Percentiles rank a stretch among this genome's conserved stretches.
Conservation (phyloP, 2,797 vertebrate genomes). For the Macroramphosus scolopax region DNA sequence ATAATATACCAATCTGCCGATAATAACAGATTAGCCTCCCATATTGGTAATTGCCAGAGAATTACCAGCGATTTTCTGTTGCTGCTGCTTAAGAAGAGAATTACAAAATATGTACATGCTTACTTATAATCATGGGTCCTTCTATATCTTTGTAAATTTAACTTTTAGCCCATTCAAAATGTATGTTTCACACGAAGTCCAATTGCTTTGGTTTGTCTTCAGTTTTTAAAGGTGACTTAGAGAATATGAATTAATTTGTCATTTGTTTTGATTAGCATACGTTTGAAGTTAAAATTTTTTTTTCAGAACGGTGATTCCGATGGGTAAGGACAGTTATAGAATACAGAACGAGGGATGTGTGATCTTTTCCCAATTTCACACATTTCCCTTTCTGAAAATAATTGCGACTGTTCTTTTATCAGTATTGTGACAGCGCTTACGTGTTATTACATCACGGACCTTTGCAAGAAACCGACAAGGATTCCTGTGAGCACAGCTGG, state of each 20-base stretch:
- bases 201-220: neutral
- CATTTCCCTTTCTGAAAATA: slow-evolving; percentile 15
- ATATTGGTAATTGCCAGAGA: too few species aligned
- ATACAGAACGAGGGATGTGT: neutral
- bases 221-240: neutral
- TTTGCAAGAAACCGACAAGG: slow-evolving; percentile 10
- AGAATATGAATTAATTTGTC: too few species aligned
- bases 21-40: too few species aligned
- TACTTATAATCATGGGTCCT: too few species aligned
- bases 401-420: slow-evolving; percentile 21
- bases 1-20: too few species aligned
- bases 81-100: too few species aligned
- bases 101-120: too few species aligned
- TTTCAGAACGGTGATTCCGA: neutral
- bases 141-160: neutral
- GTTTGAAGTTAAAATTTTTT: neutral
- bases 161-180: too few species aligned
- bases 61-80: too few species aligned
- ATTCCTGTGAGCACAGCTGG: slow-evolving; percentile 7
- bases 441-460: slow-evolving; percentile 44
- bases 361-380: slow-evolving; percentile 22
- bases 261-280: too few species aligned
- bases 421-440: slow-evolving; percentile 23
- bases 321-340: neutral
- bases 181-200: too few species aligned